Conservation (phyloP, 2,888 invertebrate genomes). For the Sinohyriopsis cumingii region DNA sequence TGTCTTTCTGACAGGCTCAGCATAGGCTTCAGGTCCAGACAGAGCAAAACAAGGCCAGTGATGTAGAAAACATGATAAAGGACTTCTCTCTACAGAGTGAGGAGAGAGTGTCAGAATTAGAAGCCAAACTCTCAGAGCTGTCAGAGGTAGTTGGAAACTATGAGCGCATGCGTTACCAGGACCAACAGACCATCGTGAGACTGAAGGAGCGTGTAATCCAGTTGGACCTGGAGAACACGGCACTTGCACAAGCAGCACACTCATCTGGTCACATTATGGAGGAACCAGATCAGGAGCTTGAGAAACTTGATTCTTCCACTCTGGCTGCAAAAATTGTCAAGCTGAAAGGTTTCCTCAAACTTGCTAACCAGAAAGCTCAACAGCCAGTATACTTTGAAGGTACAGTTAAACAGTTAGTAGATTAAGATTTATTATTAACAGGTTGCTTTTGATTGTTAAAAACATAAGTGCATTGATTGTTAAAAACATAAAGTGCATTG, state of each 20-base stretch:
- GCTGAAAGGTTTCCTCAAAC: constrained; percentile 77
- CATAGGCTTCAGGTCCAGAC: constrained; percentile 80
- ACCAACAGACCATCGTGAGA: constrained; percentile 82
- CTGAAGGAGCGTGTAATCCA: constrained; percentile 71
- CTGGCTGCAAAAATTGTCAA: constrained; percentile 80
- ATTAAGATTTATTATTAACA: neutral
- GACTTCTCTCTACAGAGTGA: constrained; percentile 82
- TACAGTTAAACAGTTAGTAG: constrained; percentile 42
- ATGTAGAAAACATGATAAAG: constrained; percentile 82
- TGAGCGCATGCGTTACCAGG: constrained; percentile 81
- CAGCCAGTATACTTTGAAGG: constrained; percentile 78
- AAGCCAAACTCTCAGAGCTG: constrained; percentile 84
- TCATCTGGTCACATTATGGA: constrained; percentile 36
- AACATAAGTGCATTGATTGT: neutral
- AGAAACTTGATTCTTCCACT: constrained; percentile 59
- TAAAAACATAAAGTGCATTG: neutral
- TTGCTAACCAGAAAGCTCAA: constrained; percentile 75
- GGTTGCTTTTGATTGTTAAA: neutral
- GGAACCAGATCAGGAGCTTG: constrained; percentile 30
- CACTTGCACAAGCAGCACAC: constrained; percentile 64
- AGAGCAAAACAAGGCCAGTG: constrained; percentile 82
- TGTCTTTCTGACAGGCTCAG: constrained; percentile 70
- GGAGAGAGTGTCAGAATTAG: constrained; percentile 83
- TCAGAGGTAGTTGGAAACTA: constrained; percentile 86
- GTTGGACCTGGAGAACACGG: constrained; percentile 71